phyloP scores from a whole-genome alignment of 2,888 invertebrate genomes.

The Machimus rusticus region DNA sequence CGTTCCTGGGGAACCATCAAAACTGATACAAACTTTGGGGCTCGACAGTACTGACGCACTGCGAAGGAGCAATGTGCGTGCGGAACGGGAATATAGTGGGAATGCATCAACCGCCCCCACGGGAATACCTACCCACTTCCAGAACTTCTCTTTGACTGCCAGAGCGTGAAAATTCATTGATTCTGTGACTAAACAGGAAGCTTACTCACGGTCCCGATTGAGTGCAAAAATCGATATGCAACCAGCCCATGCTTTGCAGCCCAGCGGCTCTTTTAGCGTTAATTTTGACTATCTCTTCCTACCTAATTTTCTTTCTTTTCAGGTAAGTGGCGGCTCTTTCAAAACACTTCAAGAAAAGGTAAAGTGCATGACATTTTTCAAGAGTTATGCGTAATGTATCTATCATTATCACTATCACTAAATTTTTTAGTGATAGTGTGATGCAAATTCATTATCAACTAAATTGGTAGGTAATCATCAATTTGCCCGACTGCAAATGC shows the following conservation, averaged over 20 bases:
- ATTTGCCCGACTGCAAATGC: too few species aligned
- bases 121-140: neutral
- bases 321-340: neutral
- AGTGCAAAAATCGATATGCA: neutral
- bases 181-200: neutral
- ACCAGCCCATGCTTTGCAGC: neutral
- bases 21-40: neutral
- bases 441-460: too few species aligned
- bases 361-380: neutral
- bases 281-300: neutral
- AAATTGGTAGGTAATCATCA: too few species aligned
- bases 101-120: neutral
- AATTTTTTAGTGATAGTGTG: too few species aligned
- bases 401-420: too few species aligned
- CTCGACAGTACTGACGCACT: neutral
- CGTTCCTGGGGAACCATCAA: neutral
- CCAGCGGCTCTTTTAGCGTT: neutral
- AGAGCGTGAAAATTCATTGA: neutral
- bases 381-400: too few species aligned
- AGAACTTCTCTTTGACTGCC: neutral
- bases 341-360: neutral
- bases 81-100: neutral
- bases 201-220: neutral
- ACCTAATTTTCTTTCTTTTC: neutral
- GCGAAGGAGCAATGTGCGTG: neutral